Conservation (phyloP, 1,140 invertebrate genomes). For the Pissodes strobi region DNA sequence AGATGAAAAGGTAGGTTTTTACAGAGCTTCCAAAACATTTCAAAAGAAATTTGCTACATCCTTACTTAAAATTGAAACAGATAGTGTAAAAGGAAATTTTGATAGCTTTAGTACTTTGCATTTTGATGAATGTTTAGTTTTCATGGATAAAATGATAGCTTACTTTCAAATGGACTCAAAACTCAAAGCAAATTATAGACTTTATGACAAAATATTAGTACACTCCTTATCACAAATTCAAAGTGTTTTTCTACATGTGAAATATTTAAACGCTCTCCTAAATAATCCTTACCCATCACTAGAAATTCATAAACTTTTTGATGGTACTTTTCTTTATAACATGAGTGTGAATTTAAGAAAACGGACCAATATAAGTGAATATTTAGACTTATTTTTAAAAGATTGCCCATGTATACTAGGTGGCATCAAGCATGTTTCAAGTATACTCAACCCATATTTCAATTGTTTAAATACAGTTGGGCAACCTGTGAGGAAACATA, state of each 20-base stretch:
- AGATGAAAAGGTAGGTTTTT: constrained; percentile 63
- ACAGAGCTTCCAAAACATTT: constrained; percentile 53
- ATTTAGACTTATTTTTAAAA: constrained; percentile 18
- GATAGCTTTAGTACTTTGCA: constrained; percentile 58
- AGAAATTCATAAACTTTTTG: constrained; percentile 64
- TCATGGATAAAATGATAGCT: constrained; percentile 62
- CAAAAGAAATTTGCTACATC: constrained; percentile 35
- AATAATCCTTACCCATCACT: constrained; percentile 60
- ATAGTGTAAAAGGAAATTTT: constrained; percentile 43
- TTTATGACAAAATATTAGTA: constrained; percentile 64
- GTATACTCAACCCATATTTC: background rate
- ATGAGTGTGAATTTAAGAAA: constrained; percentile 53
- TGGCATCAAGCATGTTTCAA: constrained; percentile 5
- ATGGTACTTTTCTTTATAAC: constrained; percentile 78
- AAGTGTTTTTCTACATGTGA: constrained; percentile 64
- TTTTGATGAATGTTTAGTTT: constrained; percentile 60
- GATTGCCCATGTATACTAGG: constrained; percentile 17
- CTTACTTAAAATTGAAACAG: constrained; percentile 37
- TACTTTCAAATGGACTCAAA: constrained; percentile 68
- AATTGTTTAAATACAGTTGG: background rate
- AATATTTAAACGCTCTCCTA: constrained; percentile 69
- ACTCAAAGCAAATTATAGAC: constrained; percentile 63
- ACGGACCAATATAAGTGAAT: constrained; percentile 31
- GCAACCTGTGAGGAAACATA: background rate
- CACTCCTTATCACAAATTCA: constrained; percentile 77